phyloP scores from a whole-genome alignment of 2,888 invertebrate genomes.

The Drosophila niveifrons region DNA sequence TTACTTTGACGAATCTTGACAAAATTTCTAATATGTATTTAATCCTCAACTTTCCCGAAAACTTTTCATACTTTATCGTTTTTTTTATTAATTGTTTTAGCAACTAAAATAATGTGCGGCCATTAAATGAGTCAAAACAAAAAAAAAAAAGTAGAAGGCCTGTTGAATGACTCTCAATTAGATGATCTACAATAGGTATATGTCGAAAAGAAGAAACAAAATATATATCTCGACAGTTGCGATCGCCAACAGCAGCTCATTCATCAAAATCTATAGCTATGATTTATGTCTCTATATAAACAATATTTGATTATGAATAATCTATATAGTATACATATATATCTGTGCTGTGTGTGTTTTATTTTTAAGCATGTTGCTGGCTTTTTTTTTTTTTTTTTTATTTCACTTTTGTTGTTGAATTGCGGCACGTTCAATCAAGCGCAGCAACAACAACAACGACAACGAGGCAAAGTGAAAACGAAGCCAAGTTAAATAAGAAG shows the following conservation, averaged over 20 bases:
- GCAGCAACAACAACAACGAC: slow-evolving; percentile 29
- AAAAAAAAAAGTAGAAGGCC: background rate
- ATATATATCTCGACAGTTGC: background rate
- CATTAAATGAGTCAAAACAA: slow-evolving; percentile 6
- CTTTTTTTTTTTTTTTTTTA: slow-evolving; percentile 8
- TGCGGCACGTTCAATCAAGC: slow-evolving; percentile 57
- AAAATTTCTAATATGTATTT: background rate
- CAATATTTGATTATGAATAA: slow-evolving; percentile 1
- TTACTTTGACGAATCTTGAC: background rate
- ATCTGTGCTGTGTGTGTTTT: slow-evolving; percentile 12
- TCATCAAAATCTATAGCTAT: slow-evolving; percentile 25
- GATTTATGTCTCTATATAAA: slow-evolving; percentile 33
- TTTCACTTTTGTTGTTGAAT: slow-evolving; percentile 33
- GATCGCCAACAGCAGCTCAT: slow-evolving; percentile 21
- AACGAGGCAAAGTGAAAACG: slow-evolving; percentile 71
- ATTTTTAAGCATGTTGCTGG: slow-evolving; percentile 31
- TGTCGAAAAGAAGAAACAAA: slow-evolving; percentile 1
- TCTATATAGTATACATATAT: background rate
- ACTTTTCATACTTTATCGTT: background rate
- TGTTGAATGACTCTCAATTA: slow-evolving; percentile 6
- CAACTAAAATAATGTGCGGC: background rate
- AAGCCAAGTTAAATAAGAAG: slow-evolving; percentile 76
- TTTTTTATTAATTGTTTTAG: no score
- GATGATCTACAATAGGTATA: slow-evolving; percentile 8
- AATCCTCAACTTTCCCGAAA: background rate